Base-by-base conservation (phyloP, 2,113 vertebrate genomes). In the Butastur rufipennis region DNA sequence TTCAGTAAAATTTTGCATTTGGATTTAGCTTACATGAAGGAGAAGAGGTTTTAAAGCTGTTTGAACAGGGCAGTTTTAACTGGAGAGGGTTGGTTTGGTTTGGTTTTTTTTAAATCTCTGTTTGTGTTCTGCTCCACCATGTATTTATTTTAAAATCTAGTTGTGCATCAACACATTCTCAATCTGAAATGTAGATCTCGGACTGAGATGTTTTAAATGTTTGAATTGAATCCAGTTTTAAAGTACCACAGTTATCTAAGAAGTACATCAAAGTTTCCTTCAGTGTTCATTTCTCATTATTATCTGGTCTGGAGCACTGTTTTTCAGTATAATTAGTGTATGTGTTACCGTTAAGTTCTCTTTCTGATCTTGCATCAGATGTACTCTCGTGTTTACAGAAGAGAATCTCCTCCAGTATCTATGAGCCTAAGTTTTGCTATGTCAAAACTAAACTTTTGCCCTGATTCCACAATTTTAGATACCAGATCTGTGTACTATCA, bases 191-290 rank as follows among this genome's bases (percentile, higher is more conserved):
- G 90, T 68, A 88, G 88, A 95, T 97, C 90, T 95, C 7, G 1
- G 79, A 38, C 85, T 77, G 88, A 93, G 90, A 95, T 95, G 82
- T 80, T 93, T 94, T 70, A 90, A 36, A 83, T 92, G 93, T 90
- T 94, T 96, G 97, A 97, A 80, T 59, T 73, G 58, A 63, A 47
- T 96, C 97, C 96, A 93, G 59, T 92, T 92, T 93, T 88, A 29
- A 97, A 96, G 95, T 82, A 93, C 93, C 58, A 87, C 75, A 73
- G 92, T 93, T 97, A 97, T 97, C 97, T 97, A 72, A 40, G 86
- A 96, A 94, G 96, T 93, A 96, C 92, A 94, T 97, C 92, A 80
- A 85, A 94, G 81, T 95, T 94, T 80, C 81, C 93, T 83, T 73
- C 71, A 92, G 92, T 83, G 63, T 92, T 96, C 87, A 94, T 96